Evolutionary conservation across 2,113 vertebrate genomes (phyloP).

Genomic region (Ictalurus punctatus): DNA sequence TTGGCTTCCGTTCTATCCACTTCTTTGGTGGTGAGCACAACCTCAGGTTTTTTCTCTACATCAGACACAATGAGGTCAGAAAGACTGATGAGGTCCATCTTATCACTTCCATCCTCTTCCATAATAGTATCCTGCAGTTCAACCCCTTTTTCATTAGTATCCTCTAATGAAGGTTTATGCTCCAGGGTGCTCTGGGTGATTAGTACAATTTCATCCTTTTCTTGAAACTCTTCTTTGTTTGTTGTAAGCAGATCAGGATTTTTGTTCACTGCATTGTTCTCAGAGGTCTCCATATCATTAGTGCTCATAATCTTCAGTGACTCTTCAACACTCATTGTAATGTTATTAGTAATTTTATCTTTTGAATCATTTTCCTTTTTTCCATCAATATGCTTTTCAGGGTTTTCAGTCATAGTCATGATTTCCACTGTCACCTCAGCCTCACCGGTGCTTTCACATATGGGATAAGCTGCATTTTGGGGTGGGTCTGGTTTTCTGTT

Average conservation of each 20-base stretch:
- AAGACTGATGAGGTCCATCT: constrained; percentile 32
- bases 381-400: constrained; percentile 10
- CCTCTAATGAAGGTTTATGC: constrained; percentile 13
- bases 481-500: constrained; percentile 53
- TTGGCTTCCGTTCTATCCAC: not conserved
- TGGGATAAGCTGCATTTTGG: constrained; percentile 23
- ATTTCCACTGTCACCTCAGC: not conserved
- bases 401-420: not conserved
- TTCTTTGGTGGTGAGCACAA: not conserved
- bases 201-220: constrained; percentile 37
- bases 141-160: constrained; percentile 24
- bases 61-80: constrained; percentile 24
- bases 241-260: constrained; percentile 15
- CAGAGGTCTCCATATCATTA: not conserved
- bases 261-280: constrained; percentile 3
- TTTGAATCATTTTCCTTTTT: not conserved
- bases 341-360: constrained; percentile 1
- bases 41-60: constrained; percentile 40
- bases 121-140: constrained; percentile 18
- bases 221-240: constrained; percentile 18
- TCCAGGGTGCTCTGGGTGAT: not conserved
- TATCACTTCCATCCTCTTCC: constrained; percentile 40
- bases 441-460: not conserved
- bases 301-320: constrained; percentile 12
- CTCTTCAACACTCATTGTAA: not conserved